Evolutionary conservation across 2,888 invertebrate species (phyloP), one percentile per base, ranked within the genome.

Genomic region (Ariolimax columbianus): DNA sequence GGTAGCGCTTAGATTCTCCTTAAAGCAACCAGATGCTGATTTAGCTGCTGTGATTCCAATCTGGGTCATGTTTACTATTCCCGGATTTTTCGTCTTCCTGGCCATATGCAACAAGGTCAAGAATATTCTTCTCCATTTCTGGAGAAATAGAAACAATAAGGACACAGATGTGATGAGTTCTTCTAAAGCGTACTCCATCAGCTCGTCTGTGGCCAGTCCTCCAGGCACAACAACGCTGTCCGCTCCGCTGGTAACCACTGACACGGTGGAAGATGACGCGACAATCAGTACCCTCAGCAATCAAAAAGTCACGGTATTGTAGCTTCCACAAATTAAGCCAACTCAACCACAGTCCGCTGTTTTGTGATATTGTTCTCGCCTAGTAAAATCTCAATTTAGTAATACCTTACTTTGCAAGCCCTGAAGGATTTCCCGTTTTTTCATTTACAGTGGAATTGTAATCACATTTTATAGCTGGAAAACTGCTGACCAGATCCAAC

Each of bases 41-140:
- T 85, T 92, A 81, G 93, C 92, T 9, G 92, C 93, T 26, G 89
- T 89, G 63, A 90, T 93, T 87, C 92, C 94, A n/a, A 91, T 94
- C 66, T 93, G 92, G 92, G 91, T 92, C 51, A 90, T 92, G 89
- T 92, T 94, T 86, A 91, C 92, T 63, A 92, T 92, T 84, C 93
- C 93, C 55, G 92, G 91, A 77, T 86, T 93, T 55, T 92, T 91
- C 88, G 89, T 92, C 83, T 86, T 89, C 72, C 86, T 92, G 87
- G 90, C 91, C 38, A 87, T 92, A 83, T 84, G 84, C 66, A 84
- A 84, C 55, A 84, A 84, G 30, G 55, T 77, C 38, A 84, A 84
- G 68, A 75, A 75, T 36, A 43, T 75, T 23, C 33, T 82, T 30
- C 63, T 82, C 30, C 82, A 82, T 40, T 82, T 70, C 82, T 82